Base-by-base conservation (phyloP, 2,113 vertebrate species). In the Chionodraco myersi region DNA sequence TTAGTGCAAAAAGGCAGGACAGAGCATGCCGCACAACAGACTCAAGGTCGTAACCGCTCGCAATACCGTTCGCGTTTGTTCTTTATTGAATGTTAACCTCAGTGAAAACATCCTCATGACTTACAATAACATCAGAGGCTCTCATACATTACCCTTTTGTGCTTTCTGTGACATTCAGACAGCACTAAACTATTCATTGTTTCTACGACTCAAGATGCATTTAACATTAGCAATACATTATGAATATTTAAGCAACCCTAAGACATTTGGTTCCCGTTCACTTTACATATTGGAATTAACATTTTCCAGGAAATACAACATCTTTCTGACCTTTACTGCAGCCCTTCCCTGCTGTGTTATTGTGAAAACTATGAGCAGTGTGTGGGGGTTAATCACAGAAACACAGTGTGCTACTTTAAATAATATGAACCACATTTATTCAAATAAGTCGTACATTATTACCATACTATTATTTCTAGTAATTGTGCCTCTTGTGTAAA, bases 171-270 rank as follows among this genome's bases (percentile, higher is more conserved):
- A 21, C 14, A 26, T 53, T 26, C 52, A 51, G 30, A 5, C 57
- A 15, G 53, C 52, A 63, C 26, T 41, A 45, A 3, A 23, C 47
- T 16, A 56, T 11, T 64, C 26, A 18, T 13, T 23, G 67, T 73
- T 12, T 49, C 11, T 41, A 41, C 36, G 36, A 41, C 36, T 41
- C 36, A 41, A 41, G 36, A 26, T 26, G 47, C 72, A 12, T 60
- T 81, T 41, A 65, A 72, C 61, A 67, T 48, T n/a, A 77, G 62
- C 54, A 44, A 52, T 14, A 41, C 13, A 14, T n/a, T 36, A 30
- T 73, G 51, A 73, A 68, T 73, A 62, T 68, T 54, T 34, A 69
- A 68, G 30, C 45, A 51, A 30, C 57, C 26, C 21, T 18, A 26
- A 72, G 49, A 73, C 44, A 58, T 63, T 64, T 68, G 26, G 9